Percentiles rank a stretch among this genome's conserved stretches.
Evolutionary conservation across 2,888 invertebrate genomes (phyloP).

Genomic region (Oegoconia quadripuncta): DNA sequence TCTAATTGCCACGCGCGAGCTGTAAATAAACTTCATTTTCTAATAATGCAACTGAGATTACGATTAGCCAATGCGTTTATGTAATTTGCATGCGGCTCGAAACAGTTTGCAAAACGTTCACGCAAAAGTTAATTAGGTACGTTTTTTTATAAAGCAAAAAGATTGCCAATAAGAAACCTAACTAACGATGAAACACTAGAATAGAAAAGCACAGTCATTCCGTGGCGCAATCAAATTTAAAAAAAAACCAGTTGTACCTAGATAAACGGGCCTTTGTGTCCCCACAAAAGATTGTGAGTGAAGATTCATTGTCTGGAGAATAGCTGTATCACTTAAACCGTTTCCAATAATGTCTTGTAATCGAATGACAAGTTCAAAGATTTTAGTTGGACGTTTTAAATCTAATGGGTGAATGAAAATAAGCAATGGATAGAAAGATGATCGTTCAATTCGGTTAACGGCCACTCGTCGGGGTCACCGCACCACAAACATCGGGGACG

Average conservation of each 20-base stretch:
- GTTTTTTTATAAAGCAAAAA: conserved; percentile 9
- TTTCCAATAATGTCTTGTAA: conserved; percentile 25
- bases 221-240: conserved; percentile 27
- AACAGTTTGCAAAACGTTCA: conserved; percentile 23
- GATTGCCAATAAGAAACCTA: conserved; percentile 6
- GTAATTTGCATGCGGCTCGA: conserved; percentile 35
- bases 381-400: conserved; percentile 6
- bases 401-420: conserved; percentile 19
- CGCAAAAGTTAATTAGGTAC: conserved; percentile 25
- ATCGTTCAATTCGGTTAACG: conserved; percentile 51
- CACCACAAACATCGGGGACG: conserved; percentile 46
- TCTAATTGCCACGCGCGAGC: neutral
- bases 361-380: conserved; percentile 4
- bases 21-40: conserved; percentile 18
- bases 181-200: conserved; percentile 4
- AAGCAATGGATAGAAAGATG: conserved; percentile 38
- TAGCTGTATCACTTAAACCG: conserved; percentile 22
- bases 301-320: conserved; percentile 36
- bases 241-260: conserved; percentile 36
- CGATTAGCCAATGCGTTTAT: conserved; percentile 27
- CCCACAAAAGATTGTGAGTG: conserved; percentile 41
- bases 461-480: conserved; percentile 53
- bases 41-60: conserved; percentile 20
- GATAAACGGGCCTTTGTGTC: conserved; percentile 25
- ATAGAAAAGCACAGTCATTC: conserved; percentile 7